phyloP scores from a whole-genome alignment of 2,113 vertebrate species.

The Corythaixoides concolor region DNA sequence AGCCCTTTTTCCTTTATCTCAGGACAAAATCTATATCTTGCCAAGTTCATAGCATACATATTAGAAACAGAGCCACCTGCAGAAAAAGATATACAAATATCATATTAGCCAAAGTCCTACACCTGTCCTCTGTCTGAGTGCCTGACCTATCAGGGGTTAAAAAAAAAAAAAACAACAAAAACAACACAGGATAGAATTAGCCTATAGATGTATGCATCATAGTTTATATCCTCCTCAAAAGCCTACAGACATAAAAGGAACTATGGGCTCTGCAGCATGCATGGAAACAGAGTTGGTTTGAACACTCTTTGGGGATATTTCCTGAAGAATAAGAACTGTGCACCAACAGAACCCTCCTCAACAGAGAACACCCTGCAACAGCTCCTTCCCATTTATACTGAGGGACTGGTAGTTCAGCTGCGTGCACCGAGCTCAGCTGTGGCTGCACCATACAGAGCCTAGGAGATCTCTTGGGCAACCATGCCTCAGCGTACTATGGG shows the following conservation, averaged over 20 bases:
- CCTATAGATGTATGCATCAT: neutral
- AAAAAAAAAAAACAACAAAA: neutral
- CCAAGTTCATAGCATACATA: slow-evolving; percentile 87
- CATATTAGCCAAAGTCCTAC: neutral
- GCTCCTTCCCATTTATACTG: neutral
- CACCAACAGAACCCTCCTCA: neutral
- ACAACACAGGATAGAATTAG: too few species aligned
- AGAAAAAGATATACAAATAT: slow-evolving; percentile 22
- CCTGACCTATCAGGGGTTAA: neutral
- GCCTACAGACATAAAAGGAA: neutral
- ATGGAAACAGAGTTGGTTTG: neutral
- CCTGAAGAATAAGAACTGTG: neutral
- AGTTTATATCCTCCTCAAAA: neutral
- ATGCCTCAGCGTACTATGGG: neutral
- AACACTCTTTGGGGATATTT: neutral
- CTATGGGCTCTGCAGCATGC: neutral
- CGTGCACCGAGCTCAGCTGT: neutral
- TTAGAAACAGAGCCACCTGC: slow-evolving; percentile 87
- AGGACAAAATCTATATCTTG: slow-evolving; percentile 81
- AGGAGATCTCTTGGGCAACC: neutral
- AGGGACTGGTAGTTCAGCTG: neutral
- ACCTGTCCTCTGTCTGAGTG: neutral
- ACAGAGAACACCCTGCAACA: neutral
- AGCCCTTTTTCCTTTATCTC: slow-evolving; percentile 85
- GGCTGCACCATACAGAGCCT: neutral